Conservation (phyloP, 2,888 invertebrate genomes). For the Operophtera brumata region DNA sequence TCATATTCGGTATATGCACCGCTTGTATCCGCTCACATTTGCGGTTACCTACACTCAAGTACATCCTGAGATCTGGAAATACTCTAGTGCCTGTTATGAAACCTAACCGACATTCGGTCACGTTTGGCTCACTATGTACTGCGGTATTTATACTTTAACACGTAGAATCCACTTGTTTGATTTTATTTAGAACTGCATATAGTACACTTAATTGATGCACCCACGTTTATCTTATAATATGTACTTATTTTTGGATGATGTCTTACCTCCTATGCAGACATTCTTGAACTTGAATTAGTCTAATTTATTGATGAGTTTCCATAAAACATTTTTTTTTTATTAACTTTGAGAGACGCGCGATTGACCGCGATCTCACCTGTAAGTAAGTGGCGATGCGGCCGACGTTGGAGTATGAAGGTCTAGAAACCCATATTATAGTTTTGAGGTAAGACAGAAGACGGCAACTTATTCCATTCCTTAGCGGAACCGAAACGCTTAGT, state of each 20-base stretch:
- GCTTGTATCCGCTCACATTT: slow-evolving; percentile 32
- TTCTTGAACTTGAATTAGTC: not conserved
- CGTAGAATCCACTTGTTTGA: slow-evolving; percentile 16
- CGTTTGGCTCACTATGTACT: slow-evolving; percentile 43
- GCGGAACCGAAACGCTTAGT: no score
- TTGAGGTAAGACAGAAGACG: no score
- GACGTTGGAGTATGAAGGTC: no score
- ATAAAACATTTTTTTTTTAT: no score
- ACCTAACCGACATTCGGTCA: slow-evolving; percentile 55
- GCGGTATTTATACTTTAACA: not conserved
- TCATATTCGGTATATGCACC: slow-evolving; percentile 15
- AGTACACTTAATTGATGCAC: not conserved
- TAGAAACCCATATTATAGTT: no score
- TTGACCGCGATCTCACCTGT: no score
- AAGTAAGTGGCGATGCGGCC: no score
- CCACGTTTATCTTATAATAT: slow-evolving; percentile 21
- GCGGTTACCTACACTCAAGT: slow-evolving; percentile 39
- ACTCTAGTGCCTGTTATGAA: slow-evolving; percentile 65
- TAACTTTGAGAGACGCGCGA: no score
- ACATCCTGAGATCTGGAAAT: slow-evolving; percentile 62
- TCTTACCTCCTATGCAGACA: slow-evolving; percentile 14
- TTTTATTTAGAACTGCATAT: slow-evolving; percentile 14
- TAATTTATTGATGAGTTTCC: no score
- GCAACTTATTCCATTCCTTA: no score
- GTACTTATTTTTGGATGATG: slow-evolving; percentile 23